Evolutionary conservation across 2,888 invertebrate species (phyloP), one percentile per base, ranked within the genome.

Genomic region (Euproctis similis): DNA sequence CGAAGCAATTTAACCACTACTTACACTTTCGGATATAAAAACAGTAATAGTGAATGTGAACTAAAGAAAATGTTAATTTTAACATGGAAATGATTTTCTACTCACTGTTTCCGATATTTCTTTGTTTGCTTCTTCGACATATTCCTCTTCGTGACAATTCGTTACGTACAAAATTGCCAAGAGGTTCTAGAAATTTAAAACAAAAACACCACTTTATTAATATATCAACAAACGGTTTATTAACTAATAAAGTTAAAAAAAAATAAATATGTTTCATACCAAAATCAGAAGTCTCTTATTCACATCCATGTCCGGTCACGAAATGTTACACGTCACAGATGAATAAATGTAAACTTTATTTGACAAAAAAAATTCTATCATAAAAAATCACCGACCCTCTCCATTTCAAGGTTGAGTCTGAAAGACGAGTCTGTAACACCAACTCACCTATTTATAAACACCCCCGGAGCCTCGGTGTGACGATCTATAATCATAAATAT

Each of bases 371-470:
- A 47, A 46, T 46, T 42, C 35, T 34, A 39, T 21, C 21, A 26
- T 5, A 14, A 12, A 45, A 49, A 39, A 38, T 34, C 28, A 36
- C 34, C 43, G 34, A 53, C 59, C 62, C 53, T 60, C 70, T 65
- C 73, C 81, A 80, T 72, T 69, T 66, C 81, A 81, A 84, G 80
- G 78, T 76, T 66, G 76, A 54, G 52, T 56, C 59, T 60, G 59
- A 47, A 80, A 78, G 75, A 77, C 73, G 66, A 53, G 40, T 44
- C 54, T 57, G 44, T 41, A 41, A 49, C 53, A 45, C 61, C 63
- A 70, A 58, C 66, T 68, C 75, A 69, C 65, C 68, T 82, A 80
- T 82, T 73, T 82, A 82, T 78, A 75, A 73, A 75, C 34, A 50
- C 58, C 55, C 59, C 55, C 51, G 31, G 39, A 40, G 37, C n/a